Conservation (phyloP, 2,797 vertebrate species). For the Aeoliscus strigatus region DNA sequence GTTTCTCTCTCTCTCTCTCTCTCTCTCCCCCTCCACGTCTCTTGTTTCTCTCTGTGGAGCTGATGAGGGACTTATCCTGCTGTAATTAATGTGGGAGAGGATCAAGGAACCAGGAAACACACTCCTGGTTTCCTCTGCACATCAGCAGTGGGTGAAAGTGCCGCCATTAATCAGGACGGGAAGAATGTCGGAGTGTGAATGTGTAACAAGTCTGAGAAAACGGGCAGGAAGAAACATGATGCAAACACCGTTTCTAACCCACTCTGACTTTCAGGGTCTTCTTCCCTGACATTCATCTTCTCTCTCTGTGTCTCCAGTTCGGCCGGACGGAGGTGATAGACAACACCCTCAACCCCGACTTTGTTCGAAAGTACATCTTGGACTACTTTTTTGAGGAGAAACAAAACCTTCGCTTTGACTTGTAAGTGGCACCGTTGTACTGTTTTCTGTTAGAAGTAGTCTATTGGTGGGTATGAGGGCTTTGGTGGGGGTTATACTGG, state of each 20-base stretch:
- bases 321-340: slow-evolving; percentile 94
- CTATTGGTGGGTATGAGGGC: slow-evolving; percentile 17
- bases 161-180: no score
- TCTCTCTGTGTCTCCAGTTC: slow-evolving; percentile 73
- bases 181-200: no score
- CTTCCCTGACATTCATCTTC: no score
- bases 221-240: no score
- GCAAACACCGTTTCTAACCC: no score
- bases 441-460: slow-evolving; percentile 55
- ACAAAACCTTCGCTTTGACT: slow-evolving; percentile 93
- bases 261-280: no score
- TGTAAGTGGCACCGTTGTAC: no score
- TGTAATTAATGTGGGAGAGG: slow-evolving; percentile 58
- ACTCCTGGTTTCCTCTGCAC: slow-evolving; percentile 31
- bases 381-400: slow-evolving; percentile 98
- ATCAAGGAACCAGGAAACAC: slow-evolving; percentile 43
- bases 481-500: no score
- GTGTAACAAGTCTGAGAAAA: no score
- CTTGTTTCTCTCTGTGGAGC: slow-evolving; percentile 23
- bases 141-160: slow-evolving; percentile 32
- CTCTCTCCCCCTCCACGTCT: slow-evolving; percentile 21
- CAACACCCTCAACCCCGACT: slow-evolving; percentile 94
- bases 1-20: no score
- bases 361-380: slow-evolving; percentile 91
- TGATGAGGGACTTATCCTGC: slow-evolving; percentile 34